A percentile compares a stretch with the other conserved stretches of the same genome.
Evolutionary conservation across 2,888 invertebrate genomes (phyloP).

Genomic region (Euproctis similis): DNA sequence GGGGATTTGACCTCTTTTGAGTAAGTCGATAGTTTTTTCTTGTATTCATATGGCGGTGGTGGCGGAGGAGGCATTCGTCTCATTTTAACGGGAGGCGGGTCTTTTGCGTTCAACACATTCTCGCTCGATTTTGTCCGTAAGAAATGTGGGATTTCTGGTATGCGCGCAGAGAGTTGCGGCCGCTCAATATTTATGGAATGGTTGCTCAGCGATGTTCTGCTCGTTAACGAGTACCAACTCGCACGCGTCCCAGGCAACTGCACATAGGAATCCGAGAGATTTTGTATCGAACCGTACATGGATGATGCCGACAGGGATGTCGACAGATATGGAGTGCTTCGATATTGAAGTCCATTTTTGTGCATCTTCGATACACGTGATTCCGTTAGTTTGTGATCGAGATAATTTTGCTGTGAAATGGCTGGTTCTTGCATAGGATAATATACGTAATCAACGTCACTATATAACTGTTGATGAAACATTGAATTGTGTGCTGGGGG

Average conservation of each 20-base stretch:
- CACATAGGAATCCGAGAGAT: conserved; percentile 84
- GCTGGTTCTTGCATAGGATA: conserved; percentile 93
- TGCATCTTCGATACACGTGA: conserved; percentile 77
- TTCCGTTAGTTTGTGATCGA: conserved; percentile 90
- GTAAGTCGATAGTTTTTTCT: conserved; percentile 75
- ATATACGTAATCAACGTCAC: conserved; percentile 93
- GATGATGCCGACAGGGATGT: conserved; percentile 80
- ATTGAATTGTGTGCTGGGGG: conserved; percentile 89
- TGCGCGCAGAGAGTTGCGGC: conserved; percentile 77
- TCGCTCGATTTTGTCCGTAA: conserved; percentile 86
- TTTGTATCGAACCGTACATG: conserved; percentile 87
- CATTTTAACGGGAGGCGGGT: conserved; percentile 68
- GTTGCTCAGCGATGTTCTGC: conserved; percentile 76
- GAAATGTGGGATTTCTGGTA: conserved; percentile 71
- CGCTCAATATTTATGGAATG: conserved; percentile 80
- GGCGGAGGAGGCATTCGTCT: conserved; percentile 74
- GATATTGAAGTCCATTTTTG: conserved; percentile 85
- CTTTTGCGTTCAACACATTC: conserved; percentile 81
- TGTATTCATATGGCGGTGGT: conserved; percentile 69
- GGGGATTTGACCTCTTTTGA: conserved; percentile 45
- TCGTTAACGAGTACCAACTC: conserved; percentile 79
- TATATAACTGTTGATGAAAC: conserved; percentile 91
- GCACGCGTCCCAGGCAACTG: conserved; percentile 78
- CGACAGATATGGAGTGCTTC: conserved; percentile 87
- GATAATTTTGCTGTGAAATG: conserved; percentile 92